These are phyloP conservation scores for Protonibea diacanthus DNA, from an alignment of 2,797 vertebrate genomes.

Conservation along the genomic window DNA sequence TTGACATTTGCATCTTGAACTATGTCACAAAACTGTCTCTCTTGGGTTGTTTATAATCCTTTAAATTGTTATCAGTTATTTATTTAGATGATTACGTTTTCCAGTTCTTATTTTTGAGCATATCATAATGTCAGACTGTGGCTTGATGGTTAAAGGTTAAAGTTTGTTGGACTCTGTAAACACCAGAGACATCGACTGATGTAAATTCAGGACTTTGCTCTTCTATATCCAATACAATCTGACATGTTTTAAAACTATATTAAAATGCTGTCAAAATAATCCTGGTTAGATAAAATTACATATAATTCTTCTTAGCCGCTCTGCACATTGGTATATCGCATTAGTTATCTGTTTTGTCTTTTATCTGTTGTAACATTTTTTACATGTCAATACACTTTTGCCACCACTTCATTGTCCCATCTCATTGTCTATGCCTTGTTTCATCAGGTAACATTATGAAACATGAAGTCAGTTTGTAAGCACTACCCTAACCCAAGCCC, in stretches of 20 bases:
- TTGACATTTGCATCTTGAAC: neutral
- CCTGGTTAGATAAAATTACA: neutral
- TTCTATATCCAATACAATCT: neutral
- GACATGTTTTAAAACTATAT: neutral
- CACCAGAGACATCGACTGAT: neutral
- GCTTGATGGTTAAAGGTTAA: neutral
- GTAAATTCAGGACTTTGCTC: neutral
- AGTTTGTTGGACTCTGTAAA: neutral
- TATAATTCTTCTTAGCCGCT: neutral
- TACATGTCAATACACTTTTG: neutral
- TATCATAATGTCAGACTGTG: neutral
- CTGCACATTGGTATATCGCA: no score
- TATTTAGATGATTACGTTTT: neutral
- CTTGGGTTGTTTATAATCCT: no score
- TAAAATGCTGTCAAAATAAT: neutral
- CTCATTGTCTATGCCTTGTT: neutral
- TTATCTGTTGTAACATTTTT: neutral
- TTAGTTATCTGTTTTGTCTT: neutral
- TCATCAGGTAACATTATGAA: neutral
- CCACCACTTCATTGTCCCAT: neutral
- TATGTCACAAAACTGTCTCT: neutral
- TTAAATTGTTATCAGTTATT: neutral
- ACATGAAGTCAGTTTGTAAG: neutral
- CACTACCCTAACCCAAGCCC: no score
- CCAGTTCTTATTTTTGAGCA: no score